These are phyloP conservation scores for Aricia agestis DNA, from an alignment of 1,140 invertebrate genomes.

Conservation along the genomic window DNA sequence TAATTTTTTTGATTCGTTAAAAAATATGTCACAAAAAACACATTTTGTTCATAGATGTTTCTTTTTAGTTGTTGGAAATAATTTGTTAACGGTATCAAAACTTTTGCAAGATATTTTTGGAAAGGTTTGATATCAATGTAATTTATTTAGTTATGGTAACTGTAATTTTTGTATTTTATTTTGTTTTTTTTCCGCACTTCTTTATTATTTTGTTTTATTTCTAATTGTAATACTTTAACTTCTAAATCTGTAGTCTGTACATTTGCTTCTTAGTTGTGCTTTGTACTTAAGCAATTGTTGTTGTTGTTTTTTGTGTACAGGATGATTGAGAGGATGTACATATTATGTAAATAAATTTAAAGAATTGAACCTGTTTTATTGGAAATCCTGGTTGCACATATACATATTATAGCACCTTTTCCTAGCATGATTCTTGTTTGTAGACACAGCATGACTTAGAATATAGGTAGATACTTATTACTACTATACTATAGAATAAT, in stretches of 20 bases:
- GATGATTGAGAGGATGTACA: slow-evolving; percentile 27
- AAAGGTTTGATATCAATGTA: neutral
- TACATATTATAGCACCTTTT: slow-evolving; percentile 1
- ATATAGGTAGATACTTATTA: neutral
- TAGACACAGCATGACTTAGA: neutral
- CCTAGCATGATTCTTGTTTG: neutral
- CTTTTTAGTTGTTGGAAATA: slow-evolving; percentile 22
- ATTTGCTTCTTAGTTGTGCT: slow-evolving; percentile 7
- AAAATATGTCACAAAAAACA: too few species aligned
- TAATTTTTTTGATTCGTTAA: slow-evolving; percentile 21
- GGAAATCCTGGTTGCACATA: slow-evolving; percentile 31
- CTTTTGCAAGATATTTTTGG: neutral
- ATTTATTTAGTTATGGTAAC: slow-evolving; percentile 1
- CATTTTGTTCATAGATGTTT: neutral
- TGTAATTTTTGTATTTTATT: neutral
- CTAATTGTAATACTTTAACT: neutral
- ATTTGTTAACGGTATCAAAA: slow-evolving; percentile 2
- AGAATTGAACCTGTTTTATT: slow-evolving; percentile 63
- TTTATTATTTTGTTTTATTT: slow-evolving; percentile 15
- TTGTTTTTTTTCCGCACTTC: slow-evolving; percentile 5
- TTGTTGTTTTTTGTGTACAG: slow-evolving; percentile 37
- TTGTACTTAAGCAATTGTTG: slow-evolving; percentile 19
- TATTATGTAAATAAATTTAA: slow-evolving; percentile 61
- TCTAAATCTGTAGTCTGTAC: neutral
- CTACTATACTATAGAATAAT: neutral